Evolutionary conservation across 2,888 invertebrate genomes (phyloP), one percentile per base, ranked within the genome.

Genomic region (Drosophila affinis): DNA sequence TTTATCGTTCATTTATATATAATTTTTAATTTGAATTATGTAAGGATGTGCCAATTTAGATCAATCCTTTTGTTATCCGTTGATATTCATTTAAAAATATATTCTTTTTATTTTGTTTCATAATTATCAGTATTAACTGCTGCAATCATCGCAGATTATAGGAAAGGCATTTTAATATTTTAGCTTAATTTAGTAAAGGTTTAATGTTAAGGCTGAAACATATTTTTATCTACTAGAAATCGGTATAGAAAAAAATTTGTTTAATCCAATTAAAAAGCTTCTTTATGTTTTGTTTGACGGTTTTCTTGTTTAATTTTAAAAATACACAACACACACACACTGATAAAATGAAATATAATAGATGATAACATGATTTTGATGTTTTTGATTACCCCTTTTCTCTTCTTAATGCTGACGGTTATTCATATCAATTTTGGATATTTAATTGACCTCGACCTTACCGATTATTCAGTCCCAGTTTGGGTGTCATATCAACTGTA

Each of bases 401-500:
- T 70, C 62, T 69, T 60, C 57, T 60, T 55, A 76, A 75, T 76
- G 72, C 69, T 69, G 54, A 63, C 67, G 51, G 49, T 75, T 62
- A 53, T 74, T 53, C 34, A 60, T 62, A 74, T 62, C 56, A 52
- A 47, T 48, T 72, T 71, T 75, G 70, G 79, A 72, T 53, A 51
- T 55, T 63, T 73, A 60, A 68, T 51, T 54, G 34, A 70, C 64
- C 18, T 57, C 55, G 52, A 57, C 48, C 57, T 62, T 48, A 51
- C 39, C 45, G 62, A 54, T 53, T 54, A 69, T 46, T 64, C 64
- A 89, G 90, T 76, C 90, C 89, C 58, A 89, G 76, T 68, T 76
- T 89, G 76, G 74, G 78, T 56, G 61, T 72, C 24, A 75, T 81
- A 52, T 72, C 82, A 61, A 67, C 81, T 48, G 63, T 60, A 54